phyloP scores from a whole-genome alignment of 2,888 invertebrate species.

The Furcula furcula region DNA sequence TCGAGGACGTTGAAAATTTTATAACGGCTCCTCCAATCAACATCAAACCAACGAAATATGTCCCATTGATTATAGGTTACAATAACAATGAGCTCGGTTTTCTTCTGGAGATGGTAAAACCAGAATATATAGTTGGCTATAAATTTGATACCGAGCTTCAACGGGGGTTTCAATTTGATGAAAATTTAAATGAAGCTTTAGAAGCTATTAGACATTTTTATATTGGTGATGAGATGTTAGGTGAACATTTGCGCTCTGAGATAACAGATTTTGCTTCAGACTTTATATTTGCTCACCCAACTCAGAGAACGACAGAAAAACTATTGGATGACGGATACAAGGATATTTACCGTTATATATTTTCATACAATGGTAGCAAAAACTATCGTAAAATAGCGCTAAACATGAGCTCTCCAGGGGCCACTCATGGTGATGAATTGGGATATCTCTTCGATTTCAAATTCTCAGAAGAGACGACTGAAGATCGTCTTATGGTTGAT shows the following conservation, averaged over 20 bases:
- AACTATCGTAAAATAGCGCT: slow-evolving; percentile 6
- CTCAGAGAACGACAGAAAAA: slow-evolving; percentile 3
- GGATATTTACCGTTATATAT: slow-evolving; percentile 9
- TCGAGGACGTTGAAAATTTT: too few relatives aligned
- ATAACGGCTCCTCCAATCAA: too few relatives aligned
- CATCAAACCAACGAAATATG: slow-evolving; percentile 1
- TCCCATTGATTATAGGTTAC: slow-evolving; percentile 10
- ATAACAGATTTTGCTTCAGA: slow-evolving; percentile 9
- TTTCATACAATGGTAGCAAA: slow-evolving; percentile 8
- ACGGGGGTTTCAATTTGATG: slow-evolving; percentile 5
- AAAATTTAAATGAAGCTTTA: too few relatives aligned
- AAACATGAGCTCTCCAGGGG: not conserved
- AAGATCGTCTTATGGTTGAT: slow-evolving; percentile 9
- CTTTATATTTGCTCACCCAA: slow-evolving; percentile 7
- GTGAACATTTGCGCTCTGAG: not conserved
- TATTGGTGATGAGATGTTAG: not conserved
- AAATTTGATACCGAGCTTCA: slow-evolving; percentile 4
- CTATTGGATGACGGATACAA: slow-evolving; percentile 4
- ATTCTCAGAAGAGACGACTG: not conserved
- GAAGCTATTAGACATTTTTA: slow-evolving; percentile 6
- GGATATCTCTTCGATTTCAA: slow-evolving; percentile 8
- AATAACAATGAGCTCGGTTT: slow-evolving; percentile 5
- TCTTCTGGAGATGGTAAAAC: slow-evolving; percentile 2
- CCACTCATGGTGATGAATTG: slow-evolving; percentile 13
- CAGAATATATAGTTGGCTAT: not conserved